phyloP scores from a whole-genome alignment of 1,140 invertebrate genomes.

The Pseudoatta argentina region DNA sequence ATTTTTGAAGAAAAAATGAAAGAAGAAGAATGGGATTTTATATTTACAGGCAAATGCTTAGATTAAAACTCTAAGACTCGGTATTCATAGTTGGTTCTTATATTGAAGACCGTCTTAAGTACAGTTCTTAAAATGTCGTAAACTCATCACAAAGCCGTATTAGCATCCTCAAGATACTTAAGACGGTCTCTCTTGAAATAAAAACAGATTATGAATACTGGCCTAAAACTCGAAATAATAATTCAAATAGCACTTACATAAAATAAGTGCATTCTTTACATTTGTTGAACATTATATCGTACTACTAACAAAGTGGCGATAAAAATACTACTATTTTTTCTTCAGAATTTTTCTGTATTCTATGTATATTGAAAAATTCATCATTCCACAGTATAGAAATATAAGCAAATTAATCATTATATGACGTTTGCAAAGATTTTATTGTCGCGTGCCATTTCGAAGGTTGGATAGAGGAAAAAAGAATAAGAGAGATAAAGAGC shows the following conservation, averaged over 20 bases:
- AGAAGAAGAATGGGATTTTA: not conserved
- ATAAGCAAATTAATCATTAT: slow-evolving; percentile 82
- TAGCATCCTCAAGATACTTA: too few species aligned
- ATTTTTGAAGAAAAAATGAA: not conserved
- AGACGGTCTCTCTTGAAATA: too few species aligned
- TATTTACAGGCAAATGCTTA: not conserved
- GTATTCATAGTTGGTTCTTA: too few species aligned
- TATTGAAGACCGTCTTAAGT: too few species aligned
- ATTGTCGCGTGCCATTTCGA: slow-evolving; percentile 65
- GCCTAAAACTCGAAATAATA: not conserved
- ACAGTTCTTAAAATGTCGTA: too few species aligned
- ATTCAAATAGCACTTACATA: not conserved
- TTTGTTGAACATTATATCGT: not conserved
- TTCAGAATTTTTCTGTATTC: not conserved
- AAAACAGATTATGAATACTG: too few species aligned
- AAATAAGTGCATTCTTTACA: not conserved
- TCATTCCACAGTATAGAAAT: slow-evolving; percentile 48
- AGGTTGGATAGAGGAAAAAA: slow-evolving; percentile 12
- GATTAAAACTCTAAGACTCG: not conserved
- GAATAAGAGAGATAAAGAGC: not conserved
- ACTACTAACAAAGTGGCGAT: not conserved
- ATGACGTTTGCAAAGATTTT: slow-evolving; percentile 76
- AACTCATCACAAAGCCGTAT: too few species aligned
- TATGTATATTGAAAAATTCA: not conserved
- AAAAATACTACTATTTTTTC: not conserved